A percentile compares a stretch with the other conserved stretches of the same genome.
Evolutionary conservation across 2,113 vertebrate genomes (phyloP).

Genomic region (Lophochroa leadbeateri): DNA sequence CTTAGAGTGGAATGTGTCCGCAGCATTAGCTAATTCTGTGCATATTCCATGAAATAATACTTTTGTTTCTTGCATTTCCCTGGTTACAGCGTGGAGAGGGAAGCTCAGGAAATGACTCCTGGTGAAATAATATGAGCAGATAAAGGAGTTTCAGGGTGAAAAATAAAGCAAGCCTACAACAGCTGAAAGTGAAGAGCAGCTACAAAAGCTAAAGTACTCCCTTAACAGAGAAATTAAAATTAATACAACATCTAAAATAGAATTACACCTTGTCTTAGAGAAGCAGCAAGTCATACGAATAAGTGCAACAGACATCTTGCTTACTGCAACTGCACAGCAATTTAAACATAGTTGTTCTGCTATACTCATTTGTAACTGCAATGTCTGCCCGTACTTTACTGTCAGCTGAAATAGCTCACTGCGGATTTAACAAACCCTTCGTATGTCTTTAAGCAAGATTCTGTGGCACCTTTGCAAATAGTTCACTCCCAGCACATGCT

Average conservation of each 20-base stretch:
- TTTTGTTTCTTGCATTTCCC: neutral
- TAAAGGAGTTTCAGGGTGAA: neutral
- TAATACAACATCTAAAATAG: neutral
- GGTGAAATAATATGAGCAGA: neutral
- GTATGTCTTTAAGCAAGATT: neutral
- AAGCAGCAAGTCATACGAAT: neutral
- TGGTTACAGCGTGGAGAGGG: neutral
- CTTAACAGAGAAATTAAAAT: neutral
- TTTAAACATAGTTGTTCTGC: neutral
- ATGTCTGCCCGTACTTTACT: neutral
- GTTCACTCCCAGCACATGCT: fast-evolving
- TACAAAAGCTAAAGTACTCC: neutral
- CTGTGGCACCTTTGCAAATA: neutral
- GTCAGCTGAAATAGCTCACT: neutral
- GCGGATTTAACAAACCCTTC: neutral
- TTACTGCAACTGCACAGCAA: neutral
- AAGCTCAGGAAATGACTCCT: neutral
- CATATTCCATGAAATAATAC: neutral
- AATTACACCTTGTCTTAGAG: neutral
- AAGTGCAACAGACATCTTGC: neutral
- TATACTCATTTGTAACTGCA: neutral
- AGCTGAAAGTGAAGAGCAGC: neutral
- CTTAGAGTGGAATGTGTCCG: neutral
- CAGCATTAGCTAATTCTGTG: neutral
- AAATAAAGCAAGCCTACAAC: neutral